Percentiles rank a stretch among this genome's conserved stretches.
These are phyloP conservation scores for Setipinna tenuifilis DNA, from an alignment of 2,797 vertebrate species.

Conservation along the genomic window DNA sequence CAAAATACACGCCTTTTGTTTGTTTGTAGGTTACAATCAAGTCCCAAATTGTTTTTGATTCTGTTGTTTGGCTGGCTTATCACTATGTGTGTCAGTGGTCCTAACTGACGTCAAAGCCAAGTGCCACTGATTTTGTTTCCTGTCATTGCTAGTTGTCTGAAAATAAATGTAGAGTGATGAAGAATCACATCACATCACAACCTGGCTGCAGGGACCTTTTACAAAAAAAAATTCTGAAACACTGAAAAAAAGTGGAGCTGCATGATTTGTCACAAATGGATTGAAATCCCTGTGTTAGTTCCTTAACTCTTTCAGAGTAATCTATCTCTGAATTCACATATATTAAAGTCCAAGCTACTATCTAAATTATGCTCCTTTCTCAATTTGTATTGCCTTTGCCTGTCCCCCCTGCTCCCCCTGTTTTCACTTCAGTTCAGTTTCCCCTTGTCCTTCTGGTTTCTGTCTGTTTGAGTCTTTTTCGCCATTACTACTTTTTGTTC, in stretches of 20 bases:
- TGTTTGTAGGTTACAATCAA: not conserved
- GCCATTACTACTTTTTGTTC: not conserved
- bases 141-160: constrained; percentile 17
- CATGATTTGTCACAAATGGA: constrained; percentile 33
- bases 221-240: constrained; percentile 32
- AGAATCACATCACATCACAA: constrained; percentile 26
- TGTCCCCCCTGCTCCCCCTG: not conserved
- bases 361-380: not conserved
- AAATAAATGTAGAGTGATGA: constrained; percentile 43
- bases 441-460: not conserved
- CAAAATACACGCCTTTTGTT: not conserved
- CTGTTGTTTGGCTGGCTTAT: not conserved
- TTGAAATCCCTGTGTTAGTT: constrained; percentile 24
- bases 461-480: not conserved
- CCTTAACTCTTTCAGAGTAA: not conserved
- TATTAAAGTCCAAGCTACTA: not conserved
- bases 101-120: constrained; percentile 42
- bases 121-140: not conserved
- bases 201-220: constrained; percentile 25
- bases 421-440: not conserved
- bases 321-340: not conserved
- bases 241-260: constrained; percentile 32
- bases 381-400: not conserved
- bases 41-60: not conserved
- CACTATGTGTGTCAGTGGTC: not conserved